Evolutionary conservation across 2,797 vertebrate species (phyloP).

Genomic region (Acrossocheilus wenchowensis): DNA sequence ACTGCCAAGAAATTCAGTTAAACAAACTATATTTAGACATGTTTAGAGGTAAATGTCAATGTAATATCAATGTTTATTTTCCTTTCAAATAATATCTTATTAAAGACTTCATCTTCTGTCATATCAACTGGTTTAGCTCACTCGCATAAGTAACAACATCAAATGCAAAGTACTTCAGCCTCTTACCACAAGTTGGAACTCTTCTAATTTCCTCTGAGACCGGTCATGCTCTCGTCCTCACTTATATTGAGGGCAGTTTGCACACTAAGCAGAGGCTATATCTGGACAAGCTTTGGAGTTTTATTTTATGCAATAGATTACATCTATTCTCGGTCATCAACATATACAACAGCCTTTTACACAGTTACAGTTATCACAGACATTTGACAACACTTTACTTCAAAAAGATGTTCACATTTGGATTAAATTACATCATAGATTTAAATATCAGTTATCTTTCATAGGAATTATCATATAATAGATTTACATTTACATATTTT

Average conservation of each 20-base stretch:
- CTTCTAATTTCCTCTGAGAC: not conserved
- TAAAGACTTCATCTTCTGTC: not conserved
- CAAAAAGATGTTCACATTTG: not conserved
- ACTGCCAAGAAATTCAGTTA: not conserved
- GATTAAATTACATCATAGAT: not conserved
- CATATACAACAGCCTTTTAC: not conserved
- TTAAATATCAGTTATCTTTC: not conserved
- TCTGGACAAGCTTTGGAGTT: slow-evolving; percentile 10
- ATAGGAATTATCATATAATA: not conserved
- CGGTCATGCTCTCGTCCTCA: not conserved
- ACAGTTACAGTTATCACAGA: too few relatives aligned
- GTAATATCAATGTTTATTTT: not conserved
- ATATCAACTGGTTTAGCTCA: not conserved
- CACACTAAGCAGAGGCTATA: slow-evolving; percentile 24
- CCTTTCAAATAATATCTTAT: not conserved
- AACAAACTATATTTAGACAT: not conserved
- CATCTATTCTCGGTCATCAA: not conserved
- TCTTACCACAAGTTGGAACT: slow-evolving; percentile 19
- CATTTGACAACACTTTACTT: not conserved
- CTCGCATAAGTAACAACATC: not conserved
- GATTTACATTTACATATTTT: not conserved
- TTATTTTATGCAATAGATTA: not conserved
- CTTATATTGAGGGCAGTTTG: slow-evolving; percentile 15
- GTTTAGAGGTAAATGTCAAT: not conserved
- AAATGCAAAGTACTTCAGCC: not conserved